A percentile compares a stretch with the other conserved stretches of the same genome.
Evolutionary conservation across 1,140 invertebrate species (phyloP).

Genomic region (Leguminivora glycinivorella): DNA sequence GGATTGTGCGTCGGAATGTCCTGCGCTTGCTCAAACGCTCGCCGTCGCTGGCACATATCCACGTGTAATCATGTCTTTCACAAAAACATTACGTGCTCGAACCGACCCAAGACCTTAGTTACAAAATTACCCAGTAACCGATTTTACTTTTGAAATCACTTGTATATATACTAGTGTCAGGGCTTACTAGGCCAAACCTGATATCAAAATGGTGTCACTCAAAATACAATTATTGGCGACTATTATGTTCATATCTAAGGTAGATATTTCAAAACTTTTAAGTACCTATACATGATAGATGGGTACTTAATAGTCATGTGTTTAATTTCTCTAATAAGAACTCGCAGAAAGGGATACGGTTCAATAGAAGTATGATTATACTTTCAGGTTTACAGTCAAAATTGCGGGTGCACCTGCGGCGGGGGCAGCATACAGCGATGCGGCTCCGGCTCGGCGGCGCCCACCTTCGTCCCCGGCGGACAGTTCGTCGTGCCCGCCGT

Average conservation of each 20-base stretch:
- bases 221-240: not conserved
- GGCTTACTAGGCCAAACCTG: conserved; percentile 4
- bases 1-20: not conserved
- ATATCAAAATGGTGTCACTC: conserved; percentile 22
- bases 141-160: conserved; percentile 57
- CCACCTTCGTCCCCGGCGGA: conserved; percentile 42
- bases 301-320: not conserved
- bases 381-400: conserved; percentile 1
- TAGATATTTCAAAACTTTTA: not conserved
- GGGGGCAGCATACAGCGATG: not conserved
- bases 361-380: not conserved
- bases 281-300: not conserved
- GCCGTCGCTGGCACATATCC: conserved; percentile 15
- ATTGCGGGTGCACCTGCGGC: not conserved
- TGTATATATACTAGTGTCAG: conserved; percentile 49
- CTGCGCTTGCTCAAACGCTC: conserved; percentile 3
- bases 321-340: not conserved
- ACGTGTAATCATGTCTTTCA: conserved; percentile 19
- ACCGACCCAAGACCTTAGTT: conserved; percentile 28
- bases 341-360: not conserved
- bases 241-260: conserved; percentile 14
- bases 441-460: conserved; percentile 31
- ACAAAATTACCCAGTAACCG: conserved; percentile 46
- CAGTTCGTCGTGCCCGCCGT: conserved; percentile 51
- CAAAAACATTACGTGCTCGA: conserved; percentile 38